These are phyloP conservation scores for Nudaria mundana DNA, from an alignment of 2,888 invertebrate genomes.

Conservation along the genomic window DNA sequence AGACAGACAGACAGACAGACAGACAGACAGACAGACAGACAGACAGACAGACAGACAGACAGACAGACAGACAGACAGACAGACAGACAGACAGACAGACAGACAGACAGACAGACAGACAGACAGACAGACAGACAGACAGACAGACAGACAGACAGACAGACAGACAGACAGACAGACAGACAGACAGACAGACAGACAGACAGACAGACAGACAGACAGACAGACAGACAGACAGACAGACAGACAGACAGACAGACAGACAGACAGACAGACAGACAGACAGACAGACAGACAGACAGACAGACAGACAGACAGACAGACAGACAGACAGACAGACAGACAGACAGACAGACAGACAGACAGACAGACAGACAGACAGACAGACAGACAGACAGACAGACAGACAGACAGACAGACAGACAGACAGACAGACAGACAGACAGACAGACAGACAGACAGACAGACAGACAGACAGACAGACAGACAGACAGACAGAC, in stretches of 20 bases:
- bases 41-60: conserved; percentile 3
- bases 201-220: conserved; percentile 27
- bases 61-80: conserved; percentile 1
- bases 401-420: not conserved
- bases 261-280: conserved; percentile 15
- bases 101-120: conserved; percentile 26
- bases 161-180: conserved; percentile 27
- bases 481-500: not conserved
- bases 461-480: not conserved
- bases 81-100: conserved; percentile 27
- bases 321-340: conserved; percentile 12
- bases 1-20: conserved; percentile 23
- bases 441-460: not conserved
- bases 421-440: not conserved
- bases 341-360: conserved; percentile 14
- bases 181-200: conserved; percentile 27
- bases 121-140: conserved; percentile 26
- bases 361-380: conserved; percentile 1
- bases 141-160: conserved; percentile 24
- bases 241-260: conserved; percentile 17
- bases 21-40: not conserved
- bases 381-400: not conserved
- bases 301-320: conserved; percentile 15
- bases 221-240: conserved; percentile 17
- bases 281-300: conserved; percentile 13